These are phyloP conservation scores for Mactra quadrangularis DNA, from an alignment of 1,140 invertebrate genomes.

Conservation along the genomic window DNA sequence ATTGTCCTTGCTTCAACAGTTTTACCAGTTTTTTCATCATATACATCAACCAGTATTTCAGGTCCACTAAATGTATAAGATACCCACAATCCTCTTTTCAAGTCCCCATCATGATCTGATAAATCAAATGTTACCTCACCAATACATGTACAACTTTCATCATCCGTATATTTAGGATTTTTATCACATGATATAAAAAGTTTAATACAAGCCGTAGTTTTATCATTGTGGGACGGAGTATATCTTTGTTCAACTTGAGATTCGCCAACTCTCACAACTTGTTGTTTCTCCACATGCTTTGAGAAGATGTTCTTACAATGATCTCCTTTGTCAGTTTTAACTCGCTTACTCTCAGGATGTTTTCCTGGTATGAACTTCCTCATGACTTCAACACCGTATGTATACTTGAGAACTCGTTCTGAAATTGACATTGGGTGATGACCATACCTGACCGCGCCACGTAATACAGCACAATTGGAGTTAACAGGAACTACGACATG, in stretches of 20 bases:
- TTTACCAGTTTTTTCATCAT: constrained; percentile 34
- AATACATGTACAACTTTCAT: constrained; percentile 16
- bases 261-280: constrained; percentile 24
- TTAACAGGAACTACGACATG: constrained; percentile 1
- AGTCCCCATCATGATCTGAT: constrained; percentile 13
- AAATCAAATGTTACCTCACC: constrained; percentile 28
- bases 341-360: not conserved
- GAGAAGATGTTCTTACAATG: constrained; percentile 31
- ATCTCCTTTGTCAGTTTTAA: not conserved
- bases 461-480: constrained; percentile 10
- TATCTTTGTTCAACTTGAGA: constrained; percentile 22
- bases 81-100: constrained; percentile 25
- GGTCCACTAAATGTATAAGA: constrained; percentile 39
- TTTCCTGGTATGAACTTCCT: constrained; percentile 2
- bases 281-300: constrained; percentile 34
- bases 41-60: constrained; percentile 30
- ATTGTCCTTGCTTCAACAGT: not conserved
- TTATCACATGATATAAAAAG: constrained; percentile 16
- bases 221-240: not conserved
- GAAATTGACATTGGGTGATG: constrained; percentile 24
- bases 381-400: constrained; percentile 30
- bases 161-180: constrained; percentile 38
- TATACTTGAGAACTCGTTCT: constrained; percentile 35
- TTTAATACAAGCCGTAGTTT: not conserved
- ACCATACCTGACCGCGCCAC: constrained; percentile 41